phyloP scores from a whole-genome alignment of 1,140 invertebrate species.

The Hermatobates lingyangjiaoensis region DNA sequence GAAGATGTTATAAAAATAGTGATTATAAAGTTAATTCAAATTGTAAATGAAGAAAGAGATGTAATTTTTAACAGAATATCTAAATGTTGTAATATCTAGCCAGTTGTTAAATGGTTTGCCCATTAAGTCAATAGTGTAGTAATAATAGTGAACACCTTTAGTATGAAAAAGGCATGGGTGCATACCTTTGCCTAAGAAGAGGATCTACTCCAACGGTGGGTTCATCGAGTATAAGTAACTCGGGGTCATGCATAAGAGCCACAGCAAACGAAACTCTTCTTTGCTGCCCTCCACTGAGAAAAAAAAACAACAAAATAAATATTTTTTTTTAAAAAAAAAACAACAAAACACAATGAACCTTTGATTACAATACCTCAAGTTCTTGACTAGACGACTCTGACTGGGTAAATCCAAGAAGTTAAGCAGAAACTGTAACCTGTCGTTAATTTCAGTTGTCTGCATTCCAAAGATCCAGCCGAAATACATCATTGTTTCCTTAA shows the following conservation, averaged over 20 bases:
- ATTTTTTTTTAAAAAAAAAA: not conserved
- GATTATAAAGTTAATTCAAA: no score
- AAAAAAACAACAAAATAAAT: not conserved
- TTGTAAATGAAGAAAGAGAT: no score
- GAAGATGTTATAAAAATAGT: no score
- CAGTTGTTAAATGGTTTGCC: no score
- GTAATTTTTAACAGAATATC: no score
- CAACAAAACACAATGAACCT: not conserved
- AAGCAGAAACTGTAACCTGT: conserved; percentile 61
- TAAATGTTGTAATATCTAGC: no score
- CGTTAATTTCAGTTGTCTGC: conserved; percentile 46
- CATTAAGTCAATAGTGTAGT: no score
- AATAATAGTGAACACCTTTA: no score
- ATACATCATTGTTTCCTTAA: conserved; percentile 74
- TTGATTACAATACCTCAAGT: conserved; percentile 37
- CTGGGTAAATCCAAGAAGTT: conserved; percentile 38
- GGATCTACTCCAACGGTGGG: conserved; percentile 92
- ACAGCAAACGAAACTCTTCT: conserved; percentile 72
- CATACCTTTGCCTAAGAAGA: conserved; percentile 65
- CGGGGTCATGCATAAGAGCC: conserved; percentile 70
- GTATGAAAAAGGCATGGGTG: no score
- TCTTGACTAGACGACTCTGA: conserved; percentile 48
- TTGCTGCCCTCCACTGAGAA: conserved; percentile 61
- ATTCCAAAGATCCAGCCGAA: conserved; percentile 79
- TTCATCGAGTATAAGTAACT: conserved; percentile 81